Evolutionary conservation across 1,140 invertebrate genomes (phyloP).

Genomic region (Brachionus paranguensis): DNA sequence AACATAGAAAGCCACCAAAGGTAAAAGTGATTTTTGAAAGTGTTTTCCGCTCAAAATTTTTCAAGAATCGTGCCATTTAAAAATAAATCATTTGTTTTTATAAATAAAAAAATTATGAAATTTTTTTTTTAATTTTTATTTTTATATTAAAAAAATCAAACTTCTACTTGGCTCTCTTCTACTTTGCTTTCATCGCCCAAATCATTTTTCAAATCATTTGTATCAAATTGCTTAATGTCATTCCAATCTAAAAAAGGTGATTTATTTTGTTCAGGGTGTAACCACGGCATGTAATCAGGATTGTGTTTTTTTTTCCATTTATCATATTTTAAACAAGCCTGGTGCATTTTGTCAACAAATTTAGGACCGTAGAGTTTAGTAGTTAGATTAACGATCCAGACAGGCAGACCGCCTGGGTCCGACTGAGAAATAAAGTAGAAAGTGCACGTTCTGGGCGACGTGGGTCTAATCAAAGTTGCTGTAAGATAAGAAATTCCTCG

Average conservation of each 20-base stretch:
- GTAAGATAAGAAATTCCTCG: conserved; percentile 68
- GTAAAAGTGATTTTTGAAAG: too few species aligned
- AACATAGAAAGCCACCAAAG: too few species aligned
- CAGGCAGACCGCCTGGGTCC: conserved; percentile 78
- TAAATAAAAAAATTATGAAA: too few species aligned
- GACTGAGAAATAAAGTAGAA: conserved; percentile 77
- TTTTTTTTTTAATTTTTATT: neutral
- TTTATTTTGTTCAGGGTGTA: conserved; percentile 60
- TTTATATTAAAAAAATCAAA: neutral
- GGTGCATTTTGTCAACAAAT: conserved; percentile 61
- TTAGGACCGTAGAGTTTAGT: conserved; percentile 78
- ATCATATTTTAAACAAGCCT: conserved; percentile 69
- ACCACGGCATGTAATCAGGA: conserved; percentile 74
- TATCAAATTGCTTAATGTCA: neutral
- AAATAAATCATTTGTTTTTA: too few species aligned
- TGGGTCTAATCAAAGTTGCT: conserved; percentile 61
- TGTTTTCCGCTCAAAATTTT: too few species aligned
- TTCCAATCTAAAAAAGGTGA: neutral
- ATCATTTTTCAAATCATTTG: neutral
- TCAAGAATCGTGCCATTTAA: too few species aligned
- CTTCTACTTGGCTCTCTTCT: neutral
- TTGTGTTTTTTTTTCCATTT: conserved; percentile 71
- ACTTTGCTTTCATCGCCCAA: neutral
- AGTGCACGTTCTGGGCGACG: conserved; percentile 61
- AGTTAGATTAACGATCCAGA: conserved; percentile 79